Conservation (phyloP, 2,113 vertebrate genomes). For the Tragelaphus strepsiceros region DNA sequence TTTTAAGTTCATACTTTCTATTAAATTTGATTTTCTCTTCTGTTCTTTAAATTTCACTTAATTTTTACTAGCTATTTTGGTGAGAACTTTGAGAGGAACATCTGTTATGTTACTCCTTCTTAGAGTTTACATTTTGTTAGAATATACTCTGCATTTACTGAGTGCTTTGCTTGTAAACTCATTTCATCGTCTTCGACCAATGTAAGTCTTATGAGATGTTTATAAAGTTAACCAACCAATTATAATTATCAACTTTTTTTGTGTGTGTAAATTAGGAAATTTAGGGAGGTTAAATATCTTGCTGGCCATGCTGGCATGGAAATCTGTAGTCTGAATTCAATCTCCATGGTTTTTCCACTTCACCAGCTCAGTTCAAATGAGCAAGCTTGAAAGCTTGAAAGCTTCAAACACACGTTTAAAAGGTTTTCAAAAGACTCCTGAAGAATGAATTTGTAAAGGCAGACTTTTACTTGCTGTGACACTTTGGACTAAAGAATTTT, state of each 20-base stretch:
- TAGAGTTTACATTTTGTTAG: background rate
- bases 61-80: background rate
- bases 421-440: background rate
- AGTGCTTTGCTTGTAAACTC: background rate
- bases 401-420: background rate
- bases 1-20: background rate
- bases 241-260: background rate
- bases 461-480: background rate
- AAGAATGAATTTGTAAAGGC: background rate
- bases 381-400: background rate
- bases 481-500: background rate
- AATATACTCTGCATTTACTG: background rate
- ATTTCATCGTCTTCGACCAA: background rate
- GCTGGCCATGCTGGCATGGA: background rate
- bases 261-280: background rate
- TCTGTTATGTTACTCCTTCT: background rate
- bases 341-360: background rate
- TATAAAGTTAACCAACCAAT: background rate
- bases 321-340: background rate
- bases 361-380: background rate
- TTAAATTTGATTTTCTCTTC: background rate
- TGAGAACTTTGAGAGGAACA: background rate
- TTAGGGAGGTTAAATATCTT: background rate
- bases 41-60: background rate
- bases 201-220: background rate